Evolutionary conservation across 2,113 vertebrate genomes (phyloP), one percentile per base, ranked within the genome.

Genomic region (Lontra canadensis): DNA sequence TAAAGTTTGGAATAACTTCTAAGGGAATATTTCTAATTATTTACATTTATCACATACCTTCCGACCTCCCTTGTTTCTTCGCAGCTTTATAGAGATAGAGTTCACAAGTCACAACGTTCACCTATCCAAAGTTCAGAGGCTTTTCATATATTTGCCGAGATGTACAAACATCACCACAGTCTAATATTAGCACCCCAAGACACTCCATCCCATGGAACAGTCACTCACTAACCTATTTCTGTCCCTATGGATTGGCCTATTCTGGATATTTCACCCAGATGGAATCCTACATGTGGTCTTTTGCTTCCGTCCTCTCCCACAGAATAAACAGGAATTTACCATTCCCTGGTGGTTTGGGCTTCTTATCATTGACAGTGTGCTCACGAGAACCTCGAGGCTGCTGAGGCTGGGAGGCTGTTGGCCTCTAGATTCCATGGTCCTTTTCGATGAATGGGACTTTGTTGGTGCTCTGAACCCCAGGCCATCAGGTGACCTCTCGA

Each of bases 1-100:
- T 73, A 57, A 93, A 25, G 69, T 86, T 78, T 86, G 52, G 26
- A 86, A 82, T 82, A 8, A 42, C 49, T 92, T 79, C 59, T 83
- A 8, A 78, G 57, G 23, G 73, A 44, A 26, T 89, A 89, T 73
- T 85, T 82, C 13, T 79, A 87, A 74, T 79, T 49, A 9, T n/a
- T 36, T 69, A n/a, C n/a, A n/a, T n/a, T 69, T 20, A 17, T 79
- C 67, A 18, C n/a, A 74, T 67, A n/a, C 52, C 59, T 86, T 61
- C 25, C 47, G 55, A 1, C 9, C 34, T 8, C 65, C 63, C 36
- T 49, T 3, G 29, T 78, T 85, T 73, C 67, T 67, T 44, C 6
- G 14, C 15, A 61, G n/a, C 26, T 83, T 88, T 93, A 18, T 10
- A 13, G 34, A 55, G 31, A 76, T 49, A 83, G 49, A 78, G 74